Evolutionary conservation across 2,888 invertebrate species (phyloP).

Genomic region (Camptogramma bilineatum): DNA sequence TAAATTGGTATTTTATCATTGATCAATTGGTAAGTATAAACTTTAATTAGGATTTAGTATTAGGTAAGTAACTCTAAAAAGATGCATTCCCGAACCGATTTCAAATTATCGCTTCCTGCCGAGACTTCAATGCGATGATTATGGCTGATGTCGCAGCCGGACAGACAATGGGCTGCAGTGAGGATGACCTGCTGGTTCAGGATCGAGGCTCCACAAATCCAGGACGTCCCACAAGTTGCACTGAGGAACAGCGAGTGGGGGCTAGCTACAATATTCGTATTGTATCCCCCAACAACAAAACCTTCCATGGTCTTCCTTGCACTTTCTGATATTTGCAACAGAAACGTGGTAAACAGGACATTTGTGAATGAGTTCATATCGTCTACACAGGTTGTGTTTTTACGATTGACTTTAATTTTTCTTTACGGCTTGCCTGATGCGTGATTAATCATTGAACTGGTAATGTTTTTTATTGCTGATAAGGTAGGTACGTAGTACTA

Average conservation of each 20-base stretch:
- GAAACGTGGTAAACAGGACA: constrained; percentile 11
- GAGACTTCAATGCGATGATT: constrained; percentile 16
- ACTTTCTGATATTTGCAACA: constrained; percentile 8
- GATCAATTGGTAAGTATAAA: no score
- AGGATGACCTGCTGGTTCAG: constrained; percentile 49
- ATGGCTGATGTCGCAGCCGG: constrained; percentile 11
- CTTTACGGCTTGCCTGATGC: constrained; percentile 20
- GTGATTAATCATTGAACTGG: constrained; percentile 10
- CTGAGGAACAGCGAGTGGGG: constrained; percentile 44
- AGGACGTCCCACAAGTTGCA: constrained; percentile 22
- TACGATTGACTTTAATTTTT: constrained; percentile 18
- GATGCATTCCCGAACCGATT: constrained; percentile 30
- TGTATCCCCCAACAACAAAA: constrained; percentile 44
- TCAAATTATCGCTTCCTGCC: constrained; percentile 36
- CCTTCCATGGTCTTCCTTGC: constrained; percentile 35
- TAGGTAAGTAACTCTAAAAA: not conserved
- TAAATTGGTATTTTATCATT: no score
- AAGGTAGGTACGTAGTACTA: no score
- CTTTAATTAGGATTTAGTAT: no score
- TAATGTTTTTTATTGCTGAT: constrained; percentile 12
- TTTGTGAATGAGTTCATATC: constrained; percentile 9
- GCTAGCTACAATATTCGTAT: constrained; percentile 28
- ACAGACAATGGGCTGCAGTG: constrained; percentile 52
- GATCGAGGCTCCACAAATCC: constrained; percentile 50
- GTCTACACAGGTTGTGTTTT: not conserved